A percentile compares a stretch with the other conserved stretches of the same genome.
phyloP scores from a whole-genome alignment of 2,888 invertebrate species.

The Harmothoe impar region DNA sequence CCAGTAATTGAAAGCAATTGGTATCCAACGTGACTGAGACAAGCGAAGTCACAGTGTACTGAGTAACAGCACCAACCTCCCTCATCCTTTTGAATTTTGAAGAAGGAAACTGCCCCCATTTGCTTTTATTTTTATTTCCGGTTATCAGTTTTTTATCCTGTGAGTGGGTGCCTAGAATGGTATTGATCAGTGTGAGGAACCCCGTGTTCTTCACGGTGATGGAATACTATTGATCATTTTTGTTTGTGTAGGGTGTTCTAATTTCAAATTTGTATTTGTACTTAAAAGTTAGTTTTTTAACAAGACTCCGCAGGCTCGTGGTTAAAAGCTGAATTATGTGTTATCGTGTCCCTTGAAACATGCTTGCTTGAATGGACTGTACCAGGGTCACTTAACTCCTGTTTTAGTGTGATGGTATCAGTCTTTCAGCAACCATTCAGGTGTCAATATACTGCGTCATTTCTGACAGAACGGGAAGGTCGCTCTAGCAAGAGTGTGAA shows the following conservation, averaged over 20 bases:
- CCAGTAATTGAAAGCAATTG: conserved; percentile 47
- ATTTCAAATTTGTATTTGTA: neutral
- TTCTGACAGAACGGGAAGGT: neutral
- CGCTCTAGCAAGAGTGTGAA: conserved; percentile 53
- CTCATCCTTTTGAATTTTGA: neutral
- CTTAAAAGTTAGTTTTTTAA: neutral
- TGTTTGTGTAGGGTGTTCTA: conserved; percentile 35
- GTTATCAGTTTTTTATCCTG: neutral
- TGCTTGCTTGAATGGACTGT: neutral
- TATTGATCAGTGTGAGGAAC: conserved; percentile 59
- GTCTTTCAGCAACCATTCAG: neutral
- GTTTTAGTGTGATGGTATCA: neutral
- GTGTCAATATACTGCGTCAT: neutral
- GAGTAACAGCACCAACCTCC: neutral
- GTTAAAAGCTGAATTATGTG: neutral
- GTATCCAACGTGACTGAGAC: conserved; percentile 15
- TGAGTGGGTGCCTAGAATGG: conserved; percentile 61
- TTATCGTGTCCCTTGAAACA: neutral
- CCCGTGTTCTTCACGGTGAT: conserved; percentile 48
- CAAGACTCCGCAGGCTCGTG: neutral
- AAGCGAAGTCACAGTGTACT: neutral
- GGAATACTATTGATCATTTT: conserved; percentile 43
- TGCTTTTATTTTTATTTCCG: neutral
- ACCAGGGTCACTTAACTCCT: neutral
- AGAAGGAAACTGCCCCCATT: neutral